Evolutionary conservation across 2,797 vertebrate genomes (phyloP), one percentile per base, ranked within the genome.

Genomic region (Stomatorhinus walkeri): DNA sequence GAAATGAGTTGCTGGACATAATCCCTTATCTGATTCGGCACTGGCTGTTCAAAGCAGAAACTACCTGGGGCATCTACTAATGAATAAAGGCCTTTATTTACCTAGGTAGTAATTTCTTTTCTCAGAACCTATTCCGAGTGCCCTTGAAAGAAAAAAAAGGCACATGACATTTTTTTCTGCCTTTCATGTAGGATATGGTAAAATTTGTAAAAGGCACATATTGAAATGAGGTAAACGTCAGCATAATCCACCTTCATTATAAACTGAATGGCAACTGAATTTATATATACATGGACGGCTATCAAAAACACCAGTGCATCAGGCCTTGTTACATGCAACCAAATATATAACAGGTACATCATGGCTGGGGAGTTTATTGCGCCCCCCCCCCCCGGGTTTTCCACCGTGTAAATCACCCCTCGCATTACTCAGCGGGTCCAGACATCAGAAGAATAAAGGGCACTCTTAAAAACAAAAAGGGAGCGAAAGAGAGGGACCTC

Each of bases 11-110:
- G 46, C 81, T 48, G n/a, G 43, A 85, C 48, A 51, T 51, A 85
- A 85, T 51, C n/a, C 43, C 81, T 51, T 85, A 85, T 85, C 81
- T 85, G 81, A 85, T 85, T 22, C n/a, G 4, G 46, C 43, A 81
- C 43, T 51, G 48, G 81, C 81, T 85, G 81, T 85, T 85, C 81
- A 85, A 85, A 85, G 48, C 81, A 85, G 81, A 84, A 83, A 84
- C 81, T 84, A 84, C 81, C 81, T 24, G 81, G 48, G 81, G 81
- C 81, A 51, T 85, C 81, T 51, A 48, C 46, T 85, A 85, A 85
- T 85, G 22, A 51, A 51, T 85, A 51, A 85, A 85, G 46, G 48
- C 81, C 81, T 85, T 85, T 81, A 81, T 81, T 85, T 51, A 51
- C 81, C 48, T 51, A 85, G 43, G 16, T 49, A 51, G 43, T 85